Base-by-base conservation (phyloP, 2,888 invertebrate genomes). In the Drosophila sordidula region DNA sequence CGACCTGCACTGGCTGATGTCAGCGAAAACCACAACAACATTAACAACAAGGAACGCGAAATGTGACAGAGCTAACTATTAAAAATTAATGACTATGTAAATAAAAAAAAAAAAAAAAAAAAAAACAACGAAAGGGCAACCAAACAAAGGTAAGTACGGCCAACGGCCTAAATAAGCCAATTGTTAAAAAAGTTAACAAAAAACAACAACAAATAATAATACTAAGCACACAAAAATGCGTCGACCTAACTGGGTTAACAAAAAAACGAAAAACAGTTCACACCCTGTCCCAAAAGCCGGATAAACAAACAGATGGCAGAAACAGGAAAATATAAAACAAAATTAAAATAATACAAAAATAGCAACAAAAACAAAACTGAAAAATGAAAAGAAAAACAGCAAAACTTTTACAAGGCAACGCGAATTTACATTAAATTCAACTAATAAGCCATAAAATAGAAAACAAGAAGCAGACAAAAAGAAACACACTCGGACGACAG, bases 51-150 rank as follows among this genome's bases (percentile, higher is more conserved):
- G 2, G 18, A 18, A 18, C 18, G 18, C 18, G 2, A 18, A 18
- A 18, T 18, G 18, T 18, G 18, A 18, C 18, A 18, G 18, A 18
- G 18, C 1, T 18, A 73, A 77, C 82, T 85, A 77, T 85, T 80
- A 77, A 82, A 75, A 64, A 65, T 85, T 87, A 88, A 86, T 86
- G 80, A 69, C 71, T 65, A 76, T 76, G 87, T 68, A 78, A 87
- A 87, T 74, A 84, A 56, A 51, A 58, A 54, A 9, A 71, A 22
- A 58, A 54, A 9, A 71, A 22, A 63, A 67, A 62, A 72, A 61
- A 36, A 49, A 52, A 51, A 29, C 29, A 4, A 18, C 8, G 14
- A 32, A 55, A 63, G 16, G 66, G 54, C 25, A 55, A 67, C 71
- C 67, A 88, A 83, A 88, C 73, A 85, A 88, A 86, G 80, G 83